Base-by-base conservation (phyloP, 2,888 invertebrate genomes). In the Mesorhabditis sp. region DNA sequence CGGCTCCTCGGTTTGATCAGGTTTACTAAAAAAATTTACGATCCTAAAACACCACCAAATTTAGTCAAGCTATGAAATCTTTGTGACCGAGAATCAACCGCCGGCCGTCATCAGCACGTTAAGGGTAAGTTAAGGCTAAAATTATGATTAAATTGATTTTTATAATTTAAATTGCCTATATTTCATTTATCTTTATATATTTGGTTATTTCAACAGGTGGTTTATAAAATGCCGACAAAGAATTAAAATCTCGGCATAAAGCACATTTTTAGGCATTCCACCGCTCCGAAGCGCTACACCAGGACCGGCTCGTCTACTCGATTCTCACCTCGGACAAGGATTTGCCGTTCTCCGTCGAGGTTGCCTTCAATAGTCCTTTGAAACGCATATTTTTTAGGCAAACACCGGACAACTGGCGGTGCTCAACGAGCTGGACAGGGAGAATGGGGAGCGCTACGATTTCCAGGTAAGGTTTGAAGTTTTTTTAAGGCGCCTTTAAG, bases 21-120 rank as follows among this genome's bases (percentile, higher is more conserved):
- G 74, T 50, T 13, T 13, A 50, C n/a, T 13, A 50, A 50, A 13
- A 50, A 50, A 50, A 13, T 13, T 13, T 13, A 0, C 58, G n/a
- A 50, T 50, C 58, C 1, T 50, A 10, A 50, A 50, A 50, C 7
- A 50, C 7, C 7, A 50, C n/a, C n/a, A 10, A 13, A 13, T 50
- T n/a, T n/a, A 50, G 58, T 50, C 75, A 41, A 62, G 67, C 2
- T 78, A 78, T 64, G 62, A 70, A 44, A 76, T 78, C 66, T 61
- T 71, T 7, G 72, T 76, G 6, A 65, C 65, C 13, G 78, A 78
- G 61, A 72, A 72, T 65, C 70, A 72, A 28, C 68, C 72, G 45
- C 75, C 78, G 2, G 76, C 72, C 71, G 78, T 78, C 5, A 74
- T 78, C 62, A 76, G 76, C 63, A 68, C 72, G n/a, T 71, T 73